phyloP scores from a whole-genome alignment of 2,797 vertebrate genomes.

The Hybognathus amarus region DNA sequence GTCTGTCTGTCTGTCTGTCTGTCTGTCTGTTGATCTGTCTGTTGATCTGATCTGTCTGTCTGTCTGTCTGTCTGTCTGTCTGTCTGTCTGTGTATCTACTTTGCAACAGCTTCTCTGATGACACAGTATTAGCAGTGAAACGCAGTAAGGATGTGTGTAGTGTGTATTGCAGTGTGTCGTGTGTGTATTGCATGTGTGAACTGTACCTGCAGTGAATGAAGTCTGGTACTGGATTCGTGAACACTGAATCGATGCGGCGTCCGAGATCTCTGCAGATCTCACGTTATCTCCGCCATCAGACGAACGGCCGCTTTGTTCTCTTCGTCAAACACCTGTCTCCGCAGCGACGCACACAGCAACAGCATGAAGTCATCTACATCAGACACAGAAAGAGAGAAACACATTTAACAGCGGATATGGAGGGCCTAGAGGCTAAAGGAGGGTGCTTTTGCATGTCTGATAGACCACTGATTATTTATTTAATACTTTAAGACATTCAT shows the following conservation, averaged over 20 bases:
- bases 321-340: slow-evolving; percentile 95
- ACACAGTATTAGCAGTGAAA: background rate
- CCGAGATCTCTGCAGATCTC: slow-evolving; percentile 96
- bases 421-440: background rate
- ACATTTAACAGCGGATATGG: background rate
- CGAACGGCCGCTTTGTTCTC: slow-evolving; percentile 95
- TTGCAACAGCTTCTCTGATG: background rate
- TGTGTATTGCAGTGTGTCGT: too few relatives aligned
- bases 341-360: slow-evolving; percentile 92
- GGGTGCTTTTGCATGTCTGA: background rate
- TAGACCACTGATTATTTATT: background rate
- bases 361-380: slow-evolving; percentile 93
- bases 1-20: too few relatives aligned
- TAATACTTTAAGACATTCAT: background rate
- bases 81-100: too few relatives aligned
- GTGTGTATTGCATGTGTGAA: background rate
- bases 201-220: slow-evolving; percentile 96
- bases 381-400: slow-evolving; percentile 27
- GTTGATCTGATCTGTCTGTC: too few relatives aligned
- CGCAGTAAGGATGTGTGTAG: background rate
- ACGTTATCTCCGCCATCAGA: slow-evolving; percentile 96
- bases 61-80: too few relatives aligned
- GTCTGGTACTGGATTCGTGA: slow-evolving; percentile 96
- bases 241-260: slow-evolving; percentile 95
- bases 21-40: too few relatives aligned